phyloP scores from a whole-genome alignment of 2,888 invertebrate species.

The Cybosia mesomella region DNA sequence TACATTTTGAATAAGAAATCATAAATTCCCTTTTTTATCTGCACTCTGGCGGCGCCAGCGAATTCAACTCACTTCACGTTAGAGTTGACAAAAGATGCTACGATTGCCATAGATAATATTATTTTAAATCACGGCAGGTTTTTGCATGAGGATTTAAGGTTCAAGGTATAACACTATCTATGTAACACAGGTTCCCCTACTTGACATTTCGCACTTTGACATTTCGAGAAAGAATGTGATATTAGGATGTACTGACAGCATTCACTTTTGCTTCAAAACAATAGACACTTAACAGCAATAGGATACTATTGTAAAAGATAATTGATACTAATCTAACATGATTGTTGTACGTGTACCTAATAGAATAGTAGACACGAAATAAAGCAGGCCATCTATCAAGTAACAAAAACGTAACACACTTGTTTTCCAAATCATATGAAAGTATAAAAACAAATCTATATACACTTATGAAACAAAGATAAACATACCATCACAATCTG shows the following conservation, averaged over 20 bases:
- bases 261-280: conserved; percentile 1
- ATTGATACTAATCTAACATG: not conserved
- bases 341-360: not conserved
- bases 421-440: not conserved
- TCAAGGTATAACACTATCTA: too few relatives aligned
- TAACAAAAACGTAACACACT: not conserved
- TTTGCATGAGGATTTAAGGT: too few relatives aligned
- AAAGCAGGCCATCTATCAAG: not conserved
- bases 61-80: too few relatives aligned
- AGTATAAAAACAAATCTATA: not conserved
- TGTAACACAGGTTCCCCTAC: too few relatives aligned
- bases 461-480: not conserved
- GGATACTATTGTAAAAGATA: not conserved
- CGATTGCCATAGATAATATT: too few relatives aligned
- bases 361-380: not conserved
- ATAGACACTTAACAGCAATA: not conserved
- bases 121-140: too few relatives aligned
- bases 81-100: too few relatives aligned
- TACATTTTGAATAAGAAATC: too few relatives aligned
- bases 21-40: too few relatives aligned
- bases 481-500: conserved; percentile 92
- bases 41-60: too few relatives aligned
- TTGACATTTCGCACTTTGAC: conserved; percentile 1
- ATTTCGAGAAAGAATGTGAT: not conserved
- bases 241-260: not conserved